phyloP scores from a whole-genome alignment of 2,113 vertebrate genomes.

The Apodemus sylvaticus region DNA sequence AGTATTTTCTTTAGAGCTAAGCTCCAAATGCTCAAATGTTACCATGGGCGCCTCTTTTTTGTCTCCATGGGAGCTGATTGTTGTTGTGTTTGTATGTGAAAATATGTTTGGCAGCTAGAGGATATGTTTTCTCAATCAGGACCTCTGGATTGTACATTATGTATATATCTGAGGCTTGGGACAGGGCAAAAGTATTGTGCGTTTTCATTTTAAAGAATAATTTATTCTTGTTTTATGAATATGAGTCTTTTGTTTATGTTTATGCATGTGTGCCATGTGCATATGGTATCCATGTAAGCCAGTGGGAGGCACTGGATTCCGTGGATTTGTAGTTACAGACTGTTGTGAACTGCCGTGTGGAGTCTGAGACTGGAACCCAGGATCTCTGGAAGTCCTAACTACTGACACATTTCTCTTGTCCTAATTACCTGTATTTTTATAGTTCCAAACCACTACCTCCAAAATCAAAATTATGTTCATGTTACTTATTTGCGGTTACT shows the following conservation, averaged over 20 bases:
- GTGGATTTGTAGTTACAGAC: not conserved
- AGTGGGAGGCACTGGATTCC: not conserved
- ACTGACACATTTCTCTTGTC: not conserved
- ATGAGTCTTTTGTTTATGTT: not conserved
- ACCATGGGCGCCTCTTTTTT: not conserved
- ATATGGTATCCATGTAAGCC: not conserved
- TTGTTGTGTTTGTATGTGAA: not conserved
- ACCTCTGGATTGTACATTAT: not conserved
- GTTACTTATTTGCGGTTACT: not conserved
- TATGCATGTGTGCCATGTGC: not conserved
- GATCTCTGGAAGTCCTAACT: not conserved
- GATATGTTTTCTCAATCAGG: not conserved
- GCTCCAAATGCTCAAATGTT: not conserved
- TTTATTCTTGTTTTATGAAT: not conserved
- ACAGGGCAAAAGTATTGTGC: not conserved
- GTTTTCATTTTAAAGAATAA: not conserved
- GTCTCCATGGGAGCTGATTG: not conserved
- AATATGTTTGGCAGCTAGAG: not conserved
- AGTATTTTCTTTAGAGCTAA: not conserved
- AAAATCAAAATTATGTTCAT: slow-evolving; percentile 14
- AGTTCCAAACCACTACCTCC: not conserved
- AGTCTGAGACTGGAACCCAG: not conserved
- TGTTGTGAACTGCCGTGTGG: not conserved
- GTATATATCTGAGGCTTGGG: not conserved
- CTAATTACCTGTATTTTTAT: slow-evolving; percentile 6